Base-by-base conservation (phyloP, 1,140 invertebrate genomes). In the Archivesica marissinica region DNA sequence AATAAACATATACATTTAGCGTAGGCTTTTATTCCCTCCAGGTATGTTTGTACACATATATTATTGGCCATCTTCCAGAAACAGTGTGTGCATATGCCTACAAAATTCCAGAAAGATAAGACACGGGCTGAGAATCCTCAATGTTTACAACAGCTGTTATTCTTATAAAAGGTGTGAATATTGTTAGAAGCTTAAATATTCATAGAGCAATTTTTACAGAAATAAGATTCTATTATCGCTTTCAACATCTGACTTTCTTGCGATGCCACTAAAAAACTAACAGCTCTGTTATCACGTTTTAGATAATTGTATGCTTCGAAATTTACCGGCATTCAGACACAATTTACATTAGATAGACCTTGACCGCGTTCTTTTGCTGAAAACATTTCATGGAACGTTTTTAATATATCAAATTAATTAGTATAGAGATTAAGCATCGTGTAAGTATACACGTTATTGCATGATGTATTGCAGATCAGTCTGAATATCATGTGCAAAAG, bases 141-240 rank as follows among this genome's bases (percentile, higher is more conserved):
- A 38, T 70, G 66, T 70, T 70, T 70, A 47, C 25, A 70, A 70
- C 66, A 70, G 38, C 66, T 70, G 66, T 70, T 44, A n/a, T 70
- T 44, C 38, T 41, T 15, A 44, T 44, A 44, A 61, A 61, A 44
- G n/a, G 39, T 41, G 38, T 41, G 66, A 44, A 44, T 44, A 47
- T 44, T 2, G 23, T 70, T 44, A 23, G 39, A 44, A 70, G 66
- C 38, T 38, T 47, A 47, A 44, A 70, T 44, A 25, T 47, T 70
- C 38, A 1, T 38, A 25, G n/a, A 44, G n/a, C 41, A 44, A 38
- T 41, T 70, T n/a, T 70, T 25, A 35, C 66, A 2, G 33, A 28
- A 25, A 47, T 70, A 15, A 25, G 41, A 38, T 25, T 2, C 39
- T 39, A 70, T 44, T 70, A 70, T 70, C 66, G 66, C 66, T 39